Evolutionary conservation across 2,113 vertebrate species (phyloP), one percentile per base, ranked within the genome.

Genomic region (Chionodraco myersi): DNA sequence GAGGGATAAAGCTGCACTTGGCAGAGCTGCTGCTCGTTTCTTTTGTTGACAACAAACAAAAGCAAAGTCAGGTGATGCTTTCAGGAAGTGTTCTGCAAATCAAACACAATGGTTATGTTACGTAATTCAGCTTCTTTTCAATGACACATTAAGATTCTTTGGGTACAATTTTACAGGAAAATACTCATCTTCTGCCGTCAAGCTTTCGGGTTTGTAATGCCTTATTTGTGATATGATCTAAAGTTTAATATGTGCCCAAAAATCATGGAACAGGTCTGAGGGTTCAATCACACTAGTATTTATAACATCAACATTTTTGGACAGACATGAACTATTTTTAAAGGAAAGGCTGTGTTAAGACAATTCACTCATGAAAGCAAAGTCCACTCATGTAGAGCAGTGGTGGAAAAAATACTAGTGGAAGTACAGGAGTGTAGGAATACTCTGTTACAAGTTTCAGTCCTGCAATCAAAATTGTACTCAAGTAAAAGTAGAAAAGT

Each of bases 1-100:
- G 44, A 77, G 61, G 41, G 3, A 23, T 80, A 53, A 82, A 82
- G 63, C 76, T 52, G 64, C 8, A 52, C 49, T 74, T 83, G 77
- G 76, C 63, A 73, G 53, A 66, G 63, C 21, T 58, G 1, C 48
- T 61, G 5, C 51, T 78, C 44, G 53, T 13, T 30, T 6, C 61
- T 78, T 77, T 66, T 48, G 0, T 5, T 72, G 12, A 65, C 36
- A 41, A 41, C 36, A 65, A 84, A 72, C 72, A 75, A 48, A 36
- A 2, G 15, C 34, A 57, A 48, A 34, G 41, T 80, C 61, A 76
- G 73, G 51, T 80, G 62, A 79, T 48, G 53, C 2, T 57, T 57
- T 57, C 47, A 10, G 47, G 47, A 53, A 18, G 16, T 53, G 16
- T 53, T 53, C 51, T 18, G 53, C 53, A 23, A 56, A 56, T 52